Conservation (phyloP, 2,113 vertebrate species). For the Carassius carassius region DNA sequence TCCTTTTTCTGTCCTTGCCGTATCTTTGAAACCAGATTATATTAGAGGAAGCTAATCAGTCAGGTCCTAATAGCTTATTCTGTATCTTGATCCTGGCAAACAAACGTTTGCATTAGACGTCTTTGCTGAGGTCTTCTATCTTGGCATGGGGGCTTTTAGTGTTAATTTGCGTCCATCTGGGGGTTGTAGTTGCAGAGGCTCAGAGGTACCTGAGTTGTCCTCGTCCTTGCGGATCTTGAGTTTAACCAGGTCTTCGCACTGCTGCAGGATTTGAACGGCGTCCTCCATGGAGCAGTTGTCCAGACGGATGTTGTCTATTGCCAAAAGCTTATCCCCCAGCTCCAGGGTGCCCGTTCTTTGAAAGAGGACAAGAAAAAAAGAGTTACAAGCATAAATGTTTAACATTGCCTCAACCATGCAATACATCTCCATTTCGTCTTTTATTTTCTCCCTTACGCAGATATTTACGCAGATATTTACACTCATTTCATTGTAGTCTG, state of each 20-base stretch:
- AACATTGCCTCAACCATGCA: not conserved
- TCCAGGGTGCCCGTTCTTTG: slow-evolving; percentile 92
- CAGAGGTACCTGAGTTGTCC: slow-evolving; percentile 90
- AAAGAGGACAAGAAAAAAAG: slow-evolving; percentile 39
- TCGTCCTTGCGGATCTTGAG: slow-evolving; percentile 98
- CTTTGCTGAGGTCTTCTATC: not conserved
- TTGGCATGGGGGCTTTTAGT: not conserved
- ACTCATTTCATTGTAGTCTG: slow-evolving; percentile 10
- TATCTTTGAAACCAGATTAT: slow-evolving; percentile 10
- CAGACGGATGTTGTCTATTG: slow-evolving; percentile 94
- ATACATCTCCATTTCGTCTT: not conserved
- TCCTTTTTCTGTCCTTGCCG: not conserved
- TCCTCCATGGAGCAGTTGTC: slow-evolving; percentile 99
- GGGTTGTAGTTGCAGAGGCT: slow-evolving; percentile 23
- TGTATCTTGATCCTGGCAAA: slow-evolving; percentile 20
- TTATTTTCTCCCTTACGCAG: not conserved
- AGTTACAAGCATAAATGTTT: not conserved
- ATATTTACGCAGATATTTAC: slow-evolving; percentile 9
- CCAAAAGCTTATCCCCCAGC: slow-evolving; percentile 93
- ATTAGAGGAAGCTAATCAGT: slow-evolving; percentile 10
- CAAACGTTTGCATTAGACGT: not conserved
- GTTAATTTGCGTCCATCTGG: not conserved
- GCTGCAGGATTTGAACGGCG: slow-evolving; percentile 94
- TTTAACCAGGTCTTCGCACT: slow-evolving; percentile 95
- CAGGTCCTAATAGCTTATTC: not conserved